Conservation (phyloP, 2,888 invertebrate genomes). For the Bellardia bayeri region DNA sequence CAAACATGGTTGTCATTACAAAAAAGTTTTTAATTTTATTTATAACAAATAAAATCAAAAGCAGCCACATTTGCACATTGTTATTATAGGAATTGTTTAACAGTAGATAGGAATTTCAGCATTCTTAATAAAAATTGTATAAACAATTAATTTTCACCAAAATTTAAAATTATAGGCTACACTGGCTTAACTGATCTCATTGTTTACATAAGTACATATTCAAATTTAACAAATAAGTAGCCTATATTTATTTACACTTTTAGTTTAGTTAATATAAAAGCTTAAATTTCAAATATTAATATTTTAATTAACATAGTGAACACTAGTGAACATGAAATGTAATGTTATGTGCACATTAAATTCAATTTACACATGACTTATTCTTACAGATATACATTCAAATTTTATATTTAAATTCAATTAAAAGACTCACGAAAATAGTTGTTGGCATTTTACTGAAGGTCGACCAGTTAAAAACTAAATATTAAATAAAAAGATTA, state of each 20-base stretch:
- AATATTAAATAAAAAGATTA: not conserved
- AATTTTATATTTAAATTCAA: constrained; percentile 33
- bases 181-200: too few relatives aligned
- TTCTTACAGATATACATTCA: constrained; percentile 11
- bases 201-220: too few relatives aligned
- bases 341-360: constrained; percentile 2
- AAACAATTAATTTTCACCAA: too few relatives aligned
- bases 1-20: constrained; percentile 6
- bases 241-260: too few relatives aligned
- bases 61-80: too few relatives aligned
- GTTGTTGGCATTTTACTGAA: constrained; percentile 43
- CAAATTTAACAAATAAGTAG: too few relatives aligned
- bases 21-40: not conserved
- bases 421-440: constrained; percentile 25
- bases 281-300: not conserved
- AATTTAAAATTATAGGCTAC: too few relatives aligned
- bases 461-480: constrained; percentile 39
- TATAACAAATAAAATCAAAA: not conserved
- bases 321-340: not conserved
- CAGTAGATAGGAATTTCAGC: too few relatives aligned
- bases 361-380: constrained; percentile 17
- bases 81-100: too few relatives aligned
- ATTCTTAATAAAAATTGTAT: too few relatives aligned
- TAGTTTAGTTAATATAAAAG: not conserved
- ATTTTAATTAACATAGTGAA: not conserved